A percentile compares a stretch with the other conserved stretches of the same genome.
These are phyloP conservation scores for Pseudeuparius sepicola DNA, from an alignment of 2,888 invertebrate species.

Conservation along the genomic window DNA sequence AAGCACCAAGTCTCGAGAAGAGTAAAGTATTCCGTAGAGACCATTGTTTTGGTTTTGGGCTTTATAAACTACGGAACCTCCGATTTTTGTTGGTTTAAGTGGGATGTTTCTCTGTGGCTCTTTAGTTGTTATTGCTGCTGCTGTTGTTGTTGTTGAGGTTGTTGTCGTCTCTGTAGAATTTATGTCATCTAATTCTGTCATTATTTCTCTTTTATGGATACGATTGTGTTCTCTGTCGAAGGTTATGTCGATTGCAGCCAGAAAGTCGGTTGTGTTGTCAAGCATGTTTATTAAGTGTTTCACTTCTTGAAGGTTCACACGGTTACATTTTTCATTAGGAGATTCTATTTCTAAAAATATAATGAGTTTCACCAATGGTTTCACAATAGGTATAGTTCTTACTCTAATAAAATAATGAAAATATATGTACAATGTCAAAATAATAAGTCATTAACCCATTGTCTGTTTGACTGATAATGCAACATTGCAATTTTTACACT, in stretches of 20 bases:
- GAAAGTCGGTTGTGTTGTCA: conserved; percentile 16
- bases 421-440: too few relatives aligned
- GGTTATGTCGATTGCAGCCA: conserved; percentile 18
- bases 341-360: too few relatives aligned
- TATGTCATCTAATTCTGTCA: conserved; percentile 4
- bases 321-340: conserved; percentile 20
- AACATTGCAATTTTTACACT: too few relatives aligned
- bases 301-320: conserved; percentile 17
- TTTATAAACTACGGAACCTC: conserved; percentile 31
- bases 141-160: too few relatives aligned
- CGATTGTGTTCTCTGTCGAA: too few relatives aligned
- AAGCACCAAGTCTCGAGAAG: conserved; percentile 31
- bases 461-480: too few relatives aligned
- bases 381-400: too few relatives aligned
- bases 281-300: conserved; percentile 14
- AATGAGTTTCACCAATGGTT: too few relatives aligned
- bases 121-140: too few relatives aligned
- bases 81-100: conserved; percentile 13
- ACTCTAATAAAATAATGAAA: too few relatives aligned
- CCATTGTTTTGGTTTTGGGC: conserved; percentile 24
- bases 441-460: too few relatives aligned
- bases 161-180: too few relatives aligned
- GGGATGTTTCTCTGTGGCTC: conserved; percentile 16
- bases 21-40: conserved; percentile 30
- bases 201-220: conserved; percentile 8